A percentile compares a stretch with the other conserved stretches of the same genome.
These are phyloP conservation scores for Drosophila auraria DNA, from an alignment of 1,140 invertebrate genomes.

Conservation along the genomic window DNA sequence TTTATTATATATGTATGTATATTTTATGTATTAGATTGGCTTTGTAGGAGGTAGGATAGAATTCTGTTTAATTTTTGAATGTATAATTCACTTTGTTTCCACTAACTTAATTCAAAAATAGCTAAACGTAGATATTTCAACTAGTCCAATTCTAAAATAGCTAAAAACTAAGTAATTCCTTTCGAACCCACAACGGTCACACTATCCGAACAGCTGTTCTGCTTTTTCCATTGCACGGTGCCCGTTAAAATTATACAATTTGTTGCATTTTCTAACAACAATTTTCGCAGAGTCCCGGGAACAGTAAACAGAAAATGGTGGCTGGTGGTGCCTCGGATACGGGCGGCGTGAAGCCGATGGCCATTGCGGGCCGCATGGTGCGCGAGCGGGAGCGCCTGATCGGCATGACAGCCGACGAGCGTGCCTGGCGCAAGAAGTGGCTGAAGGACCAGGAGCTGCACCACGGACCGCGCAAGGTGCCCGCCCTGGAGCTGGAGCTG, in stretches of 20 bases:
- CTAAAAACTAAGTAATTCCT: not conserved
- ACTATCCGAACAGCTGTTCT: slow-evolving; percentile 27
- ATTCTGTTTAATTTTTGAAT: too few species aligned
- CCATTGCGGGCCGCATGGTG: slow-evolving; percentile 90
- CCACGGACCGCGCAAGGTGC: slow-evolving; percentile 89
- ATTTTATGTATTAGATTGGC: too few species aligned
- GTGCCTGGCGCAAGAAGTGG: slow-evolving; percentile 93
- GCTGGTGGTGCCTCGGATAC: slow-evolving; percentile 85
- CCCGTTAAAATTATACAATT: slow-evolving; percentile 41
- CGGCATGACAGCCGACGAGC: slow-evolving; percentile 93
- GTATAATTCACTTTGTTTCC: too few species aligned
- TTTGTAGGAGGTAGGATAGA: too few species aligned
- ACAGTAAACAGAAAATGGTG: slow-evolving; percentile 53
- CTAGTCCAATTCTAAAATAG: not conserved
- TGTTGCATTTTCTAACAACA: slow-evolving; percentile 28
- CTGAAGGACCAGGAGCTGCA: slow-evolving; percentile 92
- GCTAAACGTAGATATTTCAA: not conserved
- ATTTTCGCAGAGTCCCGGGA: slow-evolving; percentile 5
- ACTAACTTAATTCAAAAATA: too few species aligned
- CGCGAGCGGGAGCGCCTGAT: slow-evolving; percentile 91
- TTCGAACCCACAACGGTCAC: not conserved
- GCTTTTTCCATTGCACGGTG: slow-evolving; percentile 14
- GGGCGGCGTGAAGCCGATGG: slow-evolving; percentile 89
- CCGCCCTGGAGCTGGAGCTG: slow-evolving; percentile 89
- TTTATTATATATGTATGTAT: too few species aligned